phyloP scores from a whole-genome alignment of 2,113 vertebrate species.

The Salminus brasiliensis region DNA sequence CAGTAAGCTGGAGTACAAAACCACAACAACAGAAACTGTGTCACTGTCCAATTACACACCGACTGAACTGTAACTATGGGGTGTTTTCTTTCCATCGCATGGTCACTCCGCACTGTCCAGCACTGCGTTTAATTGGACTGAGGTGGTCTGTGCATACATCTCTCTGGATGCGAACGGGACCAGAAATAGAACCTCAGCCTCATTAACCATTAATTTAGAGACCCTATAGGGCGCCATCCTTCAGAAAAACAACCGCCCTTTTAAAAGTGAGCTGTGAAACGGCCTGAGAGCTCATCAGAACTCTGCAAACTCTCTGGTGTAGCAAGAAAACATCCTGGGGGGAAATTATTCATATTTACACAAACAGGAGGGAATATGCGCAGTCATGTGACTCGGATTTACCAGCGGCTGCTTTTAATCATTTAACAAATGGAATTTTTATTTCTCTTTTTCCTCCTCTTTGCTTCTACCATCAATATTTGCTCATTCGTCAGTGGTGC shows the following conservation, averaged over 20 bases:
- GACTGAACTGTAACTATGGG: not conserved
- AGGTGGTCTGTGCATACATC: not conserved
- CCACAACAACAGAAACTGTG: not conserved
- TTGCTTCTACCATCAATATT: not conserved
- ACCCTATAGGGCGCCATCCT: not conserved
- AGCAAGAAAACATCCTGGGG: not conserved
- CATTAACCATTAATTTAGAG: not conserved
- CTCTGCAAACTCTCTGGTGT: not conserved
- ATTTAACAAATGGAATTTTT: not conserved
- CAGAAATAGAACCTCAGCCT: not conserved
- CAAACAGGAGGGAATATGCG: not conserved
- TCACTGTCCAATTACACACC: not conserved
- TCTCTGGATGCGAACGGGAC: not conserved
- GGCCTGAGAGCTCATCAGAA: constrained; percentile 18
- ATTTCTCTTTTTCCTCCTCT: not conserved
- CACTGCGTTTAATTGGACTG: not conserved
- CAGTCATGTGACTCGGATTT: not conserved
- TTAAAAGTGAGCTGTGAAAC: not conserved
- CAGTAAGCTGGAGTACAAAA: no score
- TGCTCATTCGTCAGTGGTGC: not conserved
- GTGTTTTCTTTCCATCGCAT: not conserved
- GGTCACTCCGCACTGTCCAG: not conserved
- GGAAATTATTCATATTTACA: not conserved
- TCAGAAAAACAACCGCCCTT: not conserved
- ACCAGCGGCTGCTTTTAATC: constrained; percentile 16